phyloP scores from a whole-genome alignment of 2,888 invertebrate species.

The Anoplius nigerrimus region DNA sequence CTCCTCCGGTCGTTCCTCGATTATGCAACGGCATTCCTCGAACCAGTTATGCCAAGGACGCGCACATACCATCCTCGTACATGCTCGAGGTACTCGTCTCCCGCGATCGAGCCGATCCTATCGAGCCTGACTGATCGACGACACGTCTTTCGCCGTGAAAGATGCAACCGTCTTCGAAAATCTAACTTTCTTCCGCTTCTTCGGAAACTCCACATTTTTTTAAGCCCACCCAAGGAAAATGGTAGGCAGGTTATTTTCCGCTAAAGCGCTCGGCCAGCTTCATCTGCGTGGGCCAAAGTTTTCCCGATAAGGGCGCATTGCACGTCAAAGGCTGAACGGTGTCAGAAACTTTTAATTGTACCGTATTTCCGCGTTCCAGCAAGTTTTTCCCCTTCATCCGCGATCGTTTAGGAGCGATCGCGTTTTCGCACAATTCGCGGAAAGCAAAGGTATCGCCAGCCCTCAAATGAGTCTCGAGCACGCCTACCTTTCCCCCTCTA shows the following conservation, averaged over 20 bases:
- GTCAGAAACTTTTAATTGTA: too few relatives aligned
- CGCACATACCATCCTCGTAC: slow-evolving; percentile 33
- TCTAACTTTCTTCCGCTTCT: too few relatives aligned
- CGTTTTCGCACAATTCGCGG: slow-evolving; percentile 20
- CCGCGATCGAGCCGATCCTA: slow-evolving; percentile 3
- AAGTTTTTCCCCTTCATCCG: background rate
- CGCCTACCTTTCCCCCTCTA: slow-evolving; percentile 45
- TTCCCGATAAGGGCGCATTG: too few relatives aligned
- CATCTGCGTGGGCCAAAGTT: too few relatives aligned
- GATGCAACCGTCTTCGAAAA: slow-evolving; percentile 13
- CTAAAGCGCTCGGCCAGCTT: too few relatives aligned
- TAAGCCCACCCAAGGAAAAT: too few relatives aligned
- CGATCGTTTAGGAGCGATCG: slow-evolving; percentile 7
- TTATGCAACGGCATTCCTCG: slow-evolving; percentile 57
- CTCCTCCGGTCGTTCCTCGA: slow-evolving; percentile 28
- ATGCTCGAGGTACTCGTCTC: slow-evolving; percentile 18
- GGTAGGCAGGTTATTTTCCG: too few relatives aligned
- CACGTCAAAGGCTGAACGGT: too few relatives aligned
- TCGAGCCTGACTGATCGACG: slow-evolving; percentile 28
- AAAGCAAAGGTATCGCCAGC: slow-evolving; percentile 34
- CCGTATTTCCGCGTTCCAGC: too few relatives aligned
- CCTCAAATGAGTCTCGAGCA: slow-evolving; percentile 39
- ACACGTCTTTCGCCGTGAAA: slow-evolving; percentile 9
- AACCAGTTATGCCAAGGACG: slow-evolving; percentile 57
- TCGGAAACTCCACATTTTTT: too few relatives aligned